Conservation (phyloP, 2,888 invertebrate species). For the Napeogenes sylphis region DNA sequence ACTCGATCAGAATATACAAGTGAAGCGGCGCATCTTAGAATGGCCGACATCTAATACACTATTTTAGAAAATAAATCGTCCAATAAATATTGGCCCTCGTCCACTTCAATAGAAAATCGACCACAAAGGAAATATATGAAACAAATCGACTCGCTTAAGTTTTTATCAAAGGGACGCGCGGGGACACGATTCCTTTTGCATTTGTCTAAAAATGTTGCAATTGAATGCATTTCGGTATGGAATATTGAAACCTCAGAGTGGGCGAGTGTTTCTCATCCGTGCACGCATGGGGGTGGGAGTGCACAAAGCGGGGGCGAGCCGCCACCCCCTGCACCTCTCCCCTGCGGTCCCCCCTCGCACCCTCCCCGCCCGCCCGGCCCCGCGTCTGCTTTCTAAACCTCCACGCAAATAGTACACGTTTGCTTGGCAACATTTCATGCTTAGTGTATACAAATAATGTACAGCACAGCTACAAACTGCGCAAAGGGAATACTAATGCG, state of each 20-base stretch:
- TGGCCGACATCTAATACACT: conserved; percentile 12
- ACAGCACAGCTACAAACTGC: conserved; percentile 66
- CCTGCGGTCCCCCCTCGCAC: conserved; percentile 64
- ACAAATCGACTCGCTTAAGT: conserved; percentile 48
- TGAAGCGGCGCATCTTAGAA: conserved; percentile 3
- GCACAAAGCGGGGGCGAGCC: conserved; percentile 36
- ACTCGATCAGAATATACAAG: neutral
- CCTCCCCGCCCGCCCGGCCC: conserved; percentile 41
- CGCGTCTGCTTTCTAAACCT: conserved; percentile 73
- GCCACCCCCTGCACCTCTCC: conserved; percentile 39
- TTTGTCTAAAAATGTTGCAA: conserved; percentile 64
- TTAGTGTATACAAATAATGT: conserved; percentile 77
- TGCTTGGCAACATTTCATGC: conserved; percentile 78
- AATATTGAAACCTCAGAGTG: conserved; percentile 72
- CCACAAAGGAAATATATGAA: conserved; percentile 39
- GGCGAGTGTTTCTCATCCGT: conserved; percentile 65
- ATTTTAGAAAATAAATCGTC: conserved; percentile 15
- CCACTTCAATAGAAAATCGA: conserved; percentile 36
- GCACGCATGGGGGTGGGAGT: conserved; percentile 58
- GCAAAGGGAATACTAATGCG: conserved; percentile 70
- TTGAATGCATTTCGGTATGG: conserved; percentile 71
- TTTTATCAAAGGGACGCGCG: conserved; percentile 43
- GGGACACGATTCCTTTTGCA: conserved; percentile 44
- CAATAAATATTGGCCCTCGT: conserved; percentile 30
- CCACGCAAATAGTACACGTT: conserved; percentile 76